These are phyloP conservation scores for Cercopithecus mona DNA, from an alignment of 2,113 vertebrate species.

Conservation along the genomic window DNA sequence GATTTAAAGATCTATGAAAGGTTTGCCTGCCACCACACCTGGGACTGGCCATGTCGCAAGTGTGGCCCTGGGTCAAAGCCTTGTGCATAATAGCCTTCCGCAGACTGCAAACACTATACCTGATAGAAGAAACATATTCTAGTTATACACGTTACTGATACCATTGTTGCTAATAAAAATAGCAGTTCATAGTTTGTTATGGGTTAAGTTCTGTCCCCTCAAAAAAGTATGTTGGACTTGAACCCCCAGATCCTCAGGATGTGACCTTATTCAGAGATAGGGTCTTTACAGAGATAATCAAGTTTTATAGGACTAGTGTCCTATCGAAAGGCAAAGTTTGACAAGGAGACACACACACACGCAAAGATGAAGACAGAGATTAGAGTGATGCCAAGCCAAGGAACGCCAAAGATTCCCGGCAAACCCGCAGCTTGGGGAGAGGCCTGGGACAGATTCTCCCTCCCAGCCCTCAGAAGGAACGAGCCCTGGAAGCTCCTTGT, in stretches of 20 bases:
- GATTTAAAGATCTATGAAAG: neutral
- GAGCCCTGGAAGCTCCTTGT: no score
- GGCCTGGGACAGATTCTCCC: neutral
- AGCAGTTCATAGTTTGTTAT: neutral
- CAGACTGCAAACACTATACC: neutral
- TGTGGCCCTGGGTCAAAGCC: neutral
- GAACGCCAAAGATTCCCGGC: neutral
- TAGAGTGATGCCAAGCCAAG: neutral
- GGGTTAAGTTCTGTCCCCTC: neutral
- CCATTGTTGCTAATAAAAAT: neutral
- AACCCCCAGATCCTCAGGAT: neutral
- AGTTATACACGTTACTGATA: neutral
- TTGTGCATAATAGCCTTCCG: accelerated
- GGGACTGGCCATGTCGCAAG: neutral
- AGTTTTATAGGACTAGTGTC: neutral
- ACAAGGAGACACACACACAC: neutral
- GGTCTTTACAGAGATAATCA: neutral
- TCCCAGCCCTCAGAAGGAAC: neutral
- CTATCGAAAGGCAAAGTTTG: neutral
- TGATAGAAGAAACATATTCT: neutral
- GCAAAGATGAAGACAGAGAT: neutral
- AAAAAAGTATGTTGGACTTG: neutral
- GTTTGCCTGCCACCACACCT: neutral
- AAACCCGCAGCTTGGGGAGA: neutral
- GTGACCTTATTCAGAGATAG: neutral